phyloP scores from a whole-genome alignment of 1,140 invertebrate genomes.

The Leptinotarsa texana region DNA sequence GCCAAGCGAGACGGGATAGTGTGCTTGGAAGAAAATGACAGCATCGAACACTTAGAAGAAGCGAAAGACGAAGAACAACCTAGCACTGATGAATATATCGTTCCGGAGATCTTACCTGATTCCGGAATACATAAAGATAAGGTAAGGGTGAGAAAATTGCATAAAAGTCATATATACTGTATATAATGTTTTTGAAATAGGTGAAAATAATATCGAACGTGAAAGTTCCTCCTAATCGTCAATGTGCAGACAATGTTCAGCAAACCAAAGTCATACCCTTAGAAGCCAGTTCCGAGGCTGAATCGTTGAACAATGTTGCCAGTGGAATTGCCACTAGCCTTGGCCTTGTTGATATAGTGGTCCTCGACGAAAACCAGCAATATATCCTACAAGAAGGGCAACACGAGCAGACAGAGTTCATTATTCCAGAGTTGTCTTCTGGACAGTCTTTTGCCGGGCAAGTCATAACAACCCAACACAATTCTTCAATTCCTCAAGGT shows the following conservation, averaged over 20 bases:
- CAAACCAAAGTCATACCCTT: constrained; percentile 49
- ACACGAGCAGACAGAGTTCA: constrained; percentile 46
- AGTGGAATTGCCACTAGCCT: constrained; percentile 63
- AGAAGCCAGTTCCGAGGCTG: constrained; percentile 61
- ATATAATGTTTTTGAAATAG: constrained; percentile 21
- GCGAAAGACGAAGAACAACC: constrained; percentile 54
- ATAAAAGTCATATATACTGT: too few relatives aligned
- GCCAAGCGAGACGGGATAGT: constrained; percentile 64
- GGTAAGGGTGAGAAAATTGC: neutral
- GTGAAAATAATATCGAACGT: constrained; percentile 50
- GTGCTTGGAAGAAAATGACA: constrained; percentile 63
- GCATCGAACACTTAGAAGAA: constrained; percentile 54
- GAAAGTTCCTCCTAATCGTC: constrained; percentile 37
- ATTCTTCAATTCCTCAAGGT: constrained; percentile 19
- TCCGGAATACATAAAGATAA: constrained; percentile 24
- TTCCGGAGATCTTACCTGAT: constrained; percentile 20
- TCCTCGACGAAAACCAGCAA: constrained; percentile 62
- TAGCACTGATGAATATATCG: constrained; percentile 39
- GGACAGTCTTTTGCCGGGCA: constrained; percentile 23
- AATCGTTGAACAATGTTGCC: constrained; percentile 62
- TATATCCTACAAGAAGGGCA: constrained; percentile 46
- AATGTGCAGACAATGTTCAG: neutral
- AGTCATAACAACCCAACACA: constrained; percentile 32
- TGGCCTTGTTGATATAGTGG: constrained; percentile 62
- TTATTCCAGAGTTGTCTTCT: constrained; percentile 43